Evolutionary conservation across 1,140 invertebrate genomes (phyloP).

Genomic region (Triops longicaudatus): DNA sequence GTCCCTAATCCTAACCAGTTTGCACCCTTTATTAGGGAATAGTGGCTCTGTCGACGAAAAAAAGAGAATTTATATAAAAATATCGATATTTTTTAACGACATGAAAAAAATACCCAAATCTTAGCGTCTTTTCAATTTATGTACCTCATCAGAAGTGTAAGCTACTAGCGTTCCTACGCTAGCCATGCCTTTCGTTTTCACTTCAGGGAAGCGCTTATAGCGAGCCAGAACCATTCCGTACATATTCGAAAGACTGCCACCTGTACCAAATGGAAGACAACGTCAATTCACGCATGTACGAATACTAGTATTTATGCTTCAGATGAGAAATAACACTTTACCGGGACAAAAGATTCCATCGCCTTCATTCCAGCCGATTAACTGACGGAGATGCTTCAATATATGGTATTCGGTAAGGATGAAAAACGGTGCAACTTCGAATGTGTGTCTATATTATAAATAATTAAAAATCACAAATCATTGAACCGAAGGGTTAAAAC

Average conservation of each 20-base stretch:
- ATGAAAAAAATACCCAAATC: neutral
- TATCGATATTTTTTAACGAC: neutral
- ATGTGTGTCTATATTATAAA: slow-evolving; percentile 53
- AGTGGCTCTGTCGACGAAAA: slow-evolving; percentile 56
- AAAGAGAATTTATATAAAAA: slow-evolving; percentile 29
- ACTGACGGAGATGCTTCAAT: slow-evolving; percentile 48
- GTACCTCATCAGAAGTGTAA: slow-evolving; percentile 67
- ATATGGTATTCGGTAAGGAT: slow-evolving; percentile 59
- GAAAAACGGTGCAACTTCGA: slow-evolving; percentile 66
- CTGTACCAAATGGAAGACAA: slow-evolving; percentile 39
- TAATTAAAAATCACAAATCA: slow-evolving; percentile 28
- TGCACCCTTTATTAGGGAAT: slow-evolving; percentile 70
- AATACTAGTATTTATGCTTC: too few species aligned
- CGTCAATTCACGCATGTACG: too few species aligned
- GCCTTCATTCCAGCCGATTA: slow-evolving; percentile 58
- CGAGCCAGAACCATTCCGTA: slow-evolving; percentile 72
- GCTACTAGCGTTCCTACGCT: slow-evolving; percentile 50
- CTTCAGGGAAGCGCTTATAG: slow-evolving; percentile 58
- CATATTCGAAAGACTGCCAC: slow-evolving; percentile 81
- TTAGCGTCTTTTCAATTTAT: neutral
- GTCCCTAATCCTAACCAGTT: slow-evolving; percentile 74
- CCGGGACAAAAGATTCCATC: slow-evolving; percentile 64
- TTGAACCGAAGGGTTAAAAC: slow-evolving; percentile 29
- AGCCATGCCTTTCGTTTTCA: slow-evolving; percentile 59
- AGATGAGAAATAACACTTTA: too few species aligned